Evolutionary conservation across 2,888 invertebrate species (phyloP).

Genomic region (Nomada ruficornis): DNA sequence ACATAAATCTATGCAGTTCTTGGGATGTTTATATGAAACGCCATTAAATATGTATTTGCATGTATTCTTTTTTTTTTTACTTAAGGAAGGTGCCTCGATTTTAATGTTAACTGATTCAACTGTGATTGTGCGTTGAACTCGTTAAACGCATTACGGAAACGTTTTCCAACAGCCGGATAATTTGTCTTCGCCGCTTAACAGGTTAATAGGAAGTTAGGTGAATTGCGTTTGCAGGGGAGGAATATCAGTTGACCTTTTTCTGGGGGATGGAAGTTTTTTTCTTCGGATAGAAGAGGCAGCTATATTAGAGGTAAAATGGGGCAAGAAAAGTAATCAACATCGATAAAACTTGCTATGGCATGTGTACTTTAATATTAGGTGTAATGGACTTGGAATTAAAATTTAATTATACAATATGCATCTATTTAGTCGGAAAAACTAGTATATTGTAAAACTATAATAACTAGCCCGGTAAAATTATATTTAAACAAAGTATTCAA

Average conservation of each 20-base stretch:
- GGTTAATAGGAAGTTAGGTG: slow-evolving; percentile 65
- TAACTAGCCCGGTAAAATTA: too few species aligned
- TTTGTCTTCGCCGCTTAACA: slow-evolving; percentile 20
- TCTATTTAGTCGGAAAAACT: too few species aligned
- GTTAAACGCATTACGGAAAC: background rate
- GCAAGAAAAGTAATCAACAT: background rate
- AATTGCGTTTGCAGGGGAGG: slow-evolving; percentile 57
- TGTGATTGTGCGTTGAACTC: background rate
- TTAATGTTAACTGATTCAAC: background rate
- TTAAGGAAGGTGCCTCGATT: too few species aligned
- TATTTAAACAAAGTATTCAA: too few species aligned
- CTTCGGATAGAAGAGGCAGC: background rate
- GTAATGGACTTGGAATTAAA: background rate
- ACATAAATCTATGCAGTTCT: too few species aligned
- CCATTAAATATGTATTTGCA: too few species aligned
- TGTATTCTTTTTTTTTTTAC: too few species aligned
- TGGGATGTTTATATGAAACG: too few species aligned
- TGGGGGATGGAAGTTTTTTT: slow-evolving; percentile 15
- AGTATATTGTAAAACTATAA: too few species aligned
- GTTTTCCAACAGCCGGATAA: slow-evolving; percentile 1
- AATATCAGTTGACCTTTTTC: slow-evolving; percentile 60
- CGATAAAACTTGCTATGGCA: background rate
- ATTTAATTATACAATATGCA: background rate
- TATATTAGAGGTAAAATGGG: background rate
- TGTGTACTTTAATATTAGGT: background rate